Percentiles rank a stretch among this genome's conserved stretches.
Evolutionary conservation across 2,797 vertebrate genomes (phyloP).

Genomic region (Spondyliosoma cantharus): DNA sequence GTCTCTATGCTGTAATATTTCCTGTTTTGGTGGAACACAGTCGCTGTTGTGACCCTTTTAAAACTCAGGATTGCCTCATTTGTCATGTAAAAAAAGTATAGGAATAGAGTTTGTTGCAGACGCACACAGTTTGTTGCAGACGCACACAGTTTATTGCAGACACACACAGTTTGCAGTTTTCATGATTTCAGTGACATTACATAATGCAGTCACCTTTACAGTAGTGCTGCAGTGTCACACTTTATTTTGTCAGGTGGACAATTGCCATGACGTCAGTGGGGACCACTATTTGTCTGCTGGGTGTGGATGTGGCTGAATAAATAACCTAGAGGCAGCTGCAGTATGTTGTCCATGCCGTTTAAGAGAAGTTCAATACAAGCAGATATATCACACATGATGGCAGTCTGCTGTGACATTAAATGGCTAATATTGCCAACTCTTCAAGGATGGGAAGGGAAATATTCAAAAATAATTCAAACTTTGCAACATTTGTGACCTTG

Average conservation of each 20-base stretch:
- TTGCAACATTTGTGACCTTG: neutral
- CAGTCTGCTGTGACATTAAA: neutral
- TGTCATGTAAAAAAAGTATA: neutral
- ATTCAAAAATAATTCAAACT: neutral
- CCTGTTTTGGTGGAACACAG: neutral
- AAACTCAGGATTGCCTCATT: neutral
- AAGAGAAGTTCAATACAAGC: neutral
- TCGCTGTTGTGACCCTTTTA: neutral
- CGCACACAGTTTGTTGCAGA: neutral
- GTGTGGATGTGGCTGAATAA: constrained; percentile 64
- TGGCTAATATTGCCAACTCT: neutral
- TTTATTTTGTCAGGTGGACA: constrained; percentile 39
- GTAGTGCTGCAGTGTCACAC: constrained; percentile 9
- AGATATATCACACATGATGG: neutral
- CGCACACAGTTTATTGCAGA: neutral
- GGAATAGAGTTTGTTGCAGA: neutral
- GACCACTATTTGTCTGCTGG: constrained; percentile 64
- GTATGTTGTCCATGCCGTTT: neutral
- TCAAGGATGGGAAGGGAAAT: neutral
- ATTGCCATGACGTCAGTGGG: constrained; percentile 31
- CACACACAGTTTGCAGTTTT: neutral
- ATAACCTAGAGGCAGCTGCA: constrained; percentile 38
- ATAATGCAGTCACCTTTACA: constrained; percentile 5
- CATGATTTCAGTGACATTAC: neutral
- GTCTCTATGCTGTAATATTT: neutral